Evolutionary conservation across 2,797 vertebrate species (phyloP).

Genomic region (Tokudaia muenninki): DNA sequence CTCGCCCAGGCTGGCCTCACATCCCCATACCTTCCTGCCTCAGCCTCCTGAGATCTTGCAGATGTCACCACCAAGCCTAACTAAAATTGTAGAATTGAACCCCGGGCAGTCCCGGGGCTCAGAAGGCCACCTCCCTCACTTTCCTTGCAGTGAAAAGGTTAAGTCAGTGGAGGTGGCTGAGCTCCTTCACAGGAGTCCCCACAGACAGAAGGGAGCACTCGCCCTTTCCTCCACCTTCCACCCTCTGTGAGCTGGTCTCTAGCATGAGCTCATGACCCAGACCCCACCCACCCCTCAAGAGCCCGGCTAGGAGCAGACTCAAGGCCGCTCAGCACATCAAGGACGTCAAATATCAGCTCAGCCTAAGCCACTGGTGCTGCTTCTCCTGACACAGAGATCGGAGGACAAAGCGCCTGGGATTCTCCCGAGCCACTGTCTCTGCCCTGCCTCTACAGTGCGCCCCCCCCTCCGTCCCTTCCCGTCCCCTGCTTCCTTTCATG

Average conservation of each 20-base stretch:
- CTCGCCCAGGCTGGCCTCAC: neutral
- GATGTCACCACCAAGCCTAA: neutral
- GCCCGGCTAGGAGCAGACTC: too few species aligned
- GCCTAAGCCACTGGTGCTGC: neutral
- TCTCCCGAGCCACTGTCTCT: neutral
- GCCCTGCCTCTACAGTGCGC: neutral
- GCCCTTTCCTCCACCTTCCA: too few species aligned
- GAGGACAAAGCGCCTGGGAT: slow-evolving; percentile 31
- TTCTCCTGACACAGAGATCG: neutral
- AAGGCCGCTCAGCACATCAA: neutral
- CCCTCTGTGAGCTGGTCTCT: neutral
- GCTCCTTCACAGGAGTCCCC: neutral
- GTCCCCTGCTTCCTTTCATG: neutral
- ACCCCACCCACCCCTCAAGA: neutral
- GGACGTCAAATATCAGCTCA: neutral
- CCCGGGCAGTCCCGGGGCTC: rapidly evolving
- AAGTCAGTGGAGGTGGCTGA: neutral
- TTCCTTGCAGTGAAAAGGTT: neutral
- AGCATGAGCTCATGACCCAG: rapidly evolving
- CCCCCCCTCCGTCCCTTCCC: neutral
- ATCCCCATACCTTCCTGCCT: neutral
- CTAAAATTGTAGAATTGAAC: neutral
- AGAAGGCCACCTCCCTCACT: neutral
- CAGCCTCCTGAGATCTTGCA: neutral
- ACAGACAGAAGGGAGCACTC: rapidly evolving